phyloP scores from a whole-genome alignment of 2,888 invertebrate species.

The Galerucella calmariensis region DNA sequence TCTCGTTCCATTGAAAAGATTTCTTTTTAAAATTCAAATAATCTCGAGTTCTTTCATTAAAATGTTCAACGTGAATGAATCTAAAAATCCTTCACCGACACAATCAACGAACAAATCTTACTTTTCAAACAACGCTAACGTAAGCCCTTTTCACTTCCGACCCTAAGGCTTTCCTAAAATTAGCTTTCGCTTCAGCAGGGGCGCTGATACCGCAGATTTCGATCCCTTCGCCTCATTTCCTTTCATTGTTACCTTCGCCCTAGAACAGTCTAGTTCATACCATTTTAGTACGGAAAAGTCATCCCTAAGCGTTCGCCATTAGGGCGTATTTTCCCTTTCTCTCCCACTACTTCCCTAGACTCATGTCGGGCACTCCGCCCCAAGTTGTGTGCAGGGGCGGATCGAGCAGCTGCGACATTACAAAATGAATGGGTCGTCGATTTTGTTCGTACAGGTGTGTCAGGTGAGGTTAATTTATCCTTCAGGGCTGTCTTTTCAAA shows the following conservation, averaged over 20 bases:
- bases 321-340: slow-evolving; percentile 39
- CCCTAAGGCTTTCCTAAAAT: slow-evolving; percentile 35
- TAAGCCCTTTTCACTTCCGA: slow-evolving; percentile 35
- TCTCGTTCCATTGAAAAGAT: not conserved
- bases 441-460: not conserved
- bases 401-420: slow-evolving; percentile 18
- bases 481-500: not conserved
- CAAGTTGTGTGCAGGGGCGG: slow-evolving; percentile 26
- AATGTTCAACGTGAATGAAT: slow-evolving; percentile 13
- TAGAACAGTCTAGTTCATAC: slow-evolving; percentile 30
- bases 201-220: slow-evolving; percentile 28
- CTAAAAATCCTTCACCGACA: not conserved
- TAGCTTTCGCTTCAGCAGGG: slow-evolving; percentile 34
- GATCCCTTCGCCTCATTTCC: slow-evolving; percentile 29
- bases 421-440: not conserved
- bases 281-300: slow-evolving; percentile 41
- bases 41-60: slow-evolving; percentile 16
- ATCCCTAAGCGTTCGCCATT: slow-evolving; percentile 41
- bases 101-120: slow-evolving; percentile 12
- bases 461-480: not conserved
- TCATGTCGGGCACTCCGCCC: slow-evolving; percentile 26
- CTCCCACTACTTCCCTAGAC: slow-evolving; percentile 30
- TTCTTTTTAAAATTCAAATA: not conserved
- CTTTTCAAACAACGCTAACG: slow-evolving; percentile 9
- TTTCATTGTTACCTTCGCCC: slow-evolving; percentile 17